Percentiles rank a stretch among this genome's conserved stretches.
phyloP scores from a whole-genome alignment of 2,888 invertebrate species.

The Myathropa florea region DNA sequence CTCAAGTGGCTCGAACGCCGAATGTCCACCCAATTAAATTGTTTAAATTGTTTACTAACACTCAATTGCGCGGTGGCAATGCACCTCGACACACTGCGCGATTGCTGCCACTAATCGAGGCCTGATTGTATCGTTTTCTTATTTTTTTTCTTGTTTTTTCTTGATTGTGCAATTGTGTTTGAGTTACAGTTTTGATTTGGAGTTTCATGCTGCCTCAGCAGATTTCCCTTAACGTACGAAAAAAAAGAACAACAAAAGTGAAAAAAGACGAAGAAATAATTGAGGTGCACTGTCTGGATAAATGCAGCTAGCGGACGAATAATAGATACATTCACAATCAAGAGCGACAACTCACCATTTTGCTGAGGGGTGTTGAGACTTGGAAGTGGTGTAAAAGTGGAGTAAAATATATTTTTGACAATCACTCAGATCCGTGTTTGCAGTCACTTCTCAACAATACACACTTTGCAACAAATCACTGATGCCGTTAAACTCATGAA shows the following conservation, averaged over 20 bases:
- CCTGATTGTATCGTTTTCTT: slow-evolving; percentile 28
- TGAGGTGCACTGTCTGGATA: slow-evolving; percentile 33
- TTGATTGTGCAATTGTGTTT: slow-evolving; percentile 44
- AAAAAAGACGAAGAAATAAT: neutral
- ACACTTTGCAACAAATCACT: slow-evolving; percentile 32
- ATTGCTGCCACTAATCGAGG: slow-evolving; percentile 12
- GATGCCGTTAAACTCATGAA: slow-evolving; percentile 25
- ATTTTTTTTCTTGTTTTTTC: slow-evolving; percentile 13
- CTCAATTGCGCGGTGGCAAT: slow-evolving; percentile 17
- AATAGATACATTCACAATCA: slow-evolving; percentile 14
- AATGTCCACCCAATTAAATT: slow-evolving; percentile 32
- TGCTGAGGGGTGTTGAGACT: neutral
- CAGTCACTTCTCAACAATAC: neutral
- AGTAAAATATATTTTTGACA: neutral
- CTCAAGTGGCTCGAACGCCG: neutral
- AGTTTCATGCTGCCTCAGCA: neutral
- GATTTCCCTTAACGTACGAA: neutral
- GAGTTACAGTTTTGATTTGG: slow-evolving; percentile 48
- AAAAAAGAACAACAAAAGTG: neutral
- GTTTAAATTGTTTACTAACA: slow-evolving; percentile 62
- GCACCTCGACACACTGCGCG: slow-evolving; percentile 4
- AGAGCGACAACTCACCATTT: slow-evolving; percentile 60
- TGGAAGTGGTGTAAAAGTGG: neutral
- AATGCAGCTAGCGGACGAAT: neutral
- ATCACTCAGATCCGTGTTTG: slow-evolving; percentile 6